Evolutionary conservation across 2,797 vertebrate species (phyloP).

Genomic region (Eulemur coronatus): DNA sequence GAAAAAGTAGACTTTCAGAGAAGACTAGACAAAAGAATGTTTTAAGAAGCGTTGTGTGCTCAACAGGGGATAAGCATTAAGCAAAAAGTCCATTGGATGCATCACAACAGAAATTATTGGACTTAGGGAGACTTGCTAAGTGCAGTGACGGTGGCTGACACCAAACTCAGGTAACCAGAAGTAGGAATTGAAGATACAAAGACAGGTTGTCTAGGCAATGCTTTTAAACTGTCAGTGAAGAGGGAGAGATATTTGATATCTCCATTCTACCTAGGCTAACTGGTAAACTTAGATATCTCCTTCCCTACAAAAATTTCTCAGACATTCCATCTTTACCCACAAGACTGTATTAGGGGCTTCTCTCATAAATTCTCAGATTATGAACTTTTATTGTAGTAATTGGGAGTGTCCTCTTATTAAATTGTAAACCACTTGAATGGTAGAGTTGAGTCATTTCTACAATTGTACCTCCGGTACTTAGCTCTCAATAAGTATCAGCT

Average conservation of each 20-base stretch:
- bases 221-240: neutral
- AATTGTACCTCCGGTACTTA: neutral
- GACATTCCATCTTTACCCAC: neutral
- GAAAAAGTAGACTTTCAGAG: neutral
- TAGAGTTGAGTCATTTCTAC: neutral
- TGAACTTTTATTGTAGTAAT: neutral
- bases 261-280: neutral
- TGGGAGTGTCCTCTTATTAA: neutral
- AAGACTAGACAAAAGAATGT: neutral
- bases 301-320: neutral
- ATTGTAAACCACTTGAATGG: neutral
- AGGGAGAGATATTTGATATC: neutral
- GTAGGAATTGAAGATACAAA: neutral
- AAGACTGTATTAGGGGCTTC: neutral
- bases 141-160: neutral
- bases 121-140: neutral
- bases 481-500: neutral
- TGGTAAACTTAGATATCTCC: neutral
- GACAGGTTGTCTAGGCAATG: neutral
- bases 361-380: neutral
- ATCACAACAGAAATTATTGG: neutral
- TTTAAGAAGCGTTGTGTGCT: neutral
- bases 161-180: neutral
- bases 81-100: neutral
- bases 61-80: neutral